These are phyloP conservation scores for roundworm (Caenorhabditis elegans) DNA, from an alignment of 1,140 invertebrate genomes.

Conservation along the genomic window DNA sequence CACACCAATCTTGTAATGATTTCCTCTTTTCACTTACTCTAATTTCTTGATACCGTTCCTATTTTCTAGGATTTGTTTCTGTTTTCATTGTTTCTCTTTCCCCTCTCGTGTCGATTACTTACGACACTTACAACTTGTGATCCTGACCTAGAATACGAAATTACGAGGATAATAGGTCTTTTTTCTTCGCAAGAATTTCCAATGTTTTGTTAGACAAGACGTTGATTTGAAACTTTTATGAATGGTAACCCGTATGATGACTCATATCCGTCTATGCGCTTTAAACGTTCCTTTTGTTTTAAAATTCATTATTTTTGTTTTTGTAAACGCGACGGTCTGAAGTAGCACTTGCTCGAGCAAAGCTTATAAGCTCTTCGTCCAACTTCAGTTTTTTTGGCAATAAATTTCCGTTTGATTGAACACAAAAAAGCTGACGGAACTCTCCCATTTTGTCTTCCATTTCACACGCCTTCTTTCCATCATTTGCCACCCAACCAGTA, in stretches of 20 bases:
- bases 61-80: too few species aligned
- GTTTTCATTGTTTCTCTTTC: not conserved
- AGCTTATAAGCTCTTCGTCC: too few species aligned
- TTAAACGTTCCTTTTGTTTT: too few species aligned
- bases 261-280: too few species aligned
- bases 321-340: too few species aligned
- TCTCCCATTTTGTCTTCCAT: not conserved
- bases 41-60: too few species aligned
- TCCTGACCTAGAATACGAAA: not conserved
- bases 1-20: too few species aligned
- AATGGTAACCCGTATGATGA: too few species aligned
- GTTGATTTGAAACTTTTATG: not conserved
- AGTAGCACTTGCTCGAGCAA: too few species aligned
- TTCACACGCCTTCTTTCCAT: not conserved
- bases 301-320: too few species aligned
- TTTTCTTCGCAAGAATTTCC: not conserved
- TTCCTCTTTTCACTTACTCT: too few species aligned
- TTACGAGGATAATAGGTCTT: not conserved
- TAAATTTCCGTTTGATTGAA: not conserved
- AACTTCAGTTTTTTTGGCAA: too few species aligned
- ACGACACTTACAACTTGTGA: not conserved
- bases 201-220: not conserved
- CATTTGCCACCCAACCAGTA: not conserved
- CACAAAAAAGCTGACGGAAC: not conserved
- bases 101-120: slow-evolving; percentile 14